These are phyloP conservation scores for Ischnus inquisitorius DNA, from an alignment of 2,888 invertebrate species.

Conservation along the genomic window DNA sequence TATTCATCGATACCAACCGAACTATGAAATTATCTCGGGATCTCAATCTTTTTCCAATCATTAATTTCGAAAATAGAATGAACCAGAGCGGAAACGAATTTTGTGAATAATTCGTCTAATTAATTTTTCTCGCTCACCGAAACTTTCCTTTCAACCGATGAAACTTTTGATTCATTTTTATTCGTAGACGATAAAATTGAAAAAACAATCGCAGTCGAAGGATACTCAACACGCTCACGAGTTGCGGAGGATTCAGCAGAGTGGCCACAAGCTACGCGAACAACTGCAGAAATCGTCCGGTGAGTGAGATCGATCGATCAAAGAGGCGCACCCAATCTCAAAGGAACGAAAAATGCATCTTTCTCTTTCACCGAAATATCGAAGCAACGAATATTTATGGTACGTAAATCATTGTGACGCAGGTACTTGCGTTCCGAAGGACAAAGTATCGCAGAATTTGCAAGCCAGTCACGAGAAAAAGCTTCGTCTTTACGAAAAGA, in stretches of 20 bases:
- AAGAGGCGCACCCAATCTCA: background rate
- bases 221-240: conserved; percentile 77
- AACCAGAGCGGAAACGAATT: background rate
- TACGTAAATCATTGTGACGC: conserved; percentile 3
- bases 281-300: conserved; percentile 76
- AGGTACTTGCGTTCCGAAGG: conserved; percentile 73
- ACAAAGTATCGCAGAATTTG: conserved; percentile 69
- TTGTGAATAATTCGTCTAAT: background rate
- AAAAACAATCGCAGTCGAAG: conserved; percentile 76
- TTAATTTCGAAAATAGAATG: too few relatives aligned
- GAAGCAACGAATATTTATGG: background rate
- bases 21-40: too few relatives aligned
- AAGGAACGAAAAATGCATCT: too few relatives aligned
- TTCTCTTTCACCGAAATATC: too few relatives aligned
- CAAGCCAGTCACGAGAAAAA: conserved; percentile 72
- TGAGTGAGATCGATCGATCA: conserved; percentile 53
- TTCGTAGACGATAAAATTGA: conserved; percentile 74
- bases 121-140: background rate
- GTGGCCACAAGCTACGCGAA: conserved; percentile 73
- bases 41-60: too few relatives aligned
- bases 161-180: conserved; percentile 19
- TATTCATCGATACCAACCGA: too few relatives aligned
- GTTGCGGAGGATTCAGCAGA: conserved; percentile 74
- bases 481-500: conserved; percentile 72
- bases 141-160: background rate